These are phyloP conservation scores for Sebastiscus tertius DNA, from an alignment of 2,797 vertebrate genomes.

Conservation along the genomic window DNA sequence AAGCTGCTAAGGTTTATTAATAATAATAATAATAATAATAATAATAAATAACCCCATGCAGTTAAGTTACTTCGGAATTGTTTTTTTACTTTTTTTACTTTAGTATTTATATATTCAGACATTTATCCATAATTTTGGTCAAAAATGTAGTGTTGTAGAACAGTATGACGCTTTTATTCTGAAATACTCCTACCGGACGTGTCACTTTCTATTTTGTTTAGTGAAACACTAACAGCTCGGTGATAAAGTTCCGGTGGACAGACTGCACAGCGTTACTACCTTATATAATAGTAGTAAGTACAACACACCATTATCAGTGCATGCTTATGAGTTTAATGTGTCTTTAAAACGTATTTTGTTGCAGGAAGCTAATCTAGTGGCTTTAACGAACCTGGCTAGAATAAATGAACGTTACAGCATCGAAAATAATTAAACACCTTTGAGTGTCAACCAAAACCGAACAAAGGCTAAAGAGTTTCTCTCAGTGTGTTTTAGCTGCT, in stretches of 20 bases:
- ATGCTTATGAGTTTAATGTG: accelerated
- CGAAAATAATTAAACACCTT: background rate
- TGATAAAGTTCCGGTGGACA: background rate
- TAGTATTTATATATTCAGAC: background rate
- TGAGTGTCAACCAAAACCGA: background rate
- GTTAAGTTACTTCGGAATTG: background rate
- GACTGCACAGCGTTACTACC: background rate
- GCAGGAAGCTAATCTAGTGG: background rate
- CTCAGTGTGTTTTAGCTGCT: background rate
- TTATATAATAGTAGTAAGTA: background rate
- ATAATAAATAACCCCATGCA: too few species aligned
- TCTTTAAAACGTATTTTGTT: background rate
- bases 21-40: too few species aligned
- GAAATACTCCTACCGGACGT: background rate
- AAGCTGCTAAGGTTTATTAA: too few species aligned
- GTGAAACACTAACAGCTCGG: background rate
- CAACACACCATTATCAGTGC: background rate
- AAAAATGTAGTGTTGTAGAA: background rate
- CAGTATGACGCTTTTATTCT: slow-evolving; percentile 3
- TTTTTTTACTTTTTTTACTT: background rate
- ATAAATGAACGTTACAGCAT: background rate
- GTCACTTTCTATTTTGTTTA: background rate
- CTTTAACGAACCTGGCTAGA: background rate
- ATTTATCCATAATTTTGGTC: background rate
- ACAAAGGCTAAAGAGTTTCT: too few species aligned